These are phyloP conservation scores for Protonemura montana DNA, from an alignment of 2,888 invertebrate species.

Conservation along the genomic window DNA sequence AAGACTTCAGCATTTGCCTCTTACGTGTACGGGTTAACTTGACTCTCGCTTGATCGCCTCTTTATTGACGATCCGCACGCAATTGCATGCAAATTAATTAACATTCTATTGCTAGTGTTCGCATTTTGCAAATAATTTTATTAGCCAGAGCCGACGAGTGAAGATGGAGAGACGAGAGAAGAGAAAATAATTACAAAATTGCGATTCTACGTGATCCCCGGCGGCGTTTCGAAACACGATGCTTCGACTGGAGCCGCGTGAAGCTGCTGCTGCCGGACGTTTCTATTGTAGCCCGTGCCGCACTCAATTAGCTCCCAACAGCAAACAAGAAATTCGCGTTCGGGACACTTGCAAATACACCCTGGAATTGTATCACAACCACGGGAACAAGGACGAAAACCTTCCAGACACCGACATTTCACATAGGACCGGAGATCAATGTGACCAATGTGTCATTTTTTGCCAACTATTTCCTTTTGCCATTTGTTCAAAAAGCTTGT, in stretches of 20 bases:
- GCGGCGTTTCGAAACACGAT: neutral
- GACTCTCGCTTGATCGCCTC: neutral
- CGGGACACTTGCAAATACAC: neutral
- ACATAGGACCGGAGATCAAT: neutral
- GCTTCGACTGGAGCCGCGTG: neutral
- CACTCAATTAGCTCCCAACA: no score
- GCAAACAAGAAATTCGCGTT: no score
- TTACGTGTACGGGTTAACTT: neutral
- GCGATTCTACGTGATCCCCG: neutral
- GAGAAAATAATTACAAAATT: conserved; percentile 7
- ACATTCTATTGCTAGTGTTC: neutral
- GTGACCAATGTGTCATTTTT: neutral
- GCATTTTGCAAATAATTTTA: conserved; percentile 3
- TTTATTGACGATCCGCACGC: neutral
- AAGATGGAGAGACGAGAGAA: neutral
- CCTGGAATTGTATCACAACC: neutral
- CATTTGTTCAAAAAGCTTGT: neutral
- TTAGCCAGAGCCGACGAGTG: neutral
- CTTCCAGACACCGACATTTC: neutral
- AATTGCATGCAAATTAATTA: neutral
- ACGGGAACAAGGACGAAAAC: neutral
- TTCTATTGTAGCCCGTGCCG: no score
- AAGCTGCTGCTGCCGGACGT: no score
- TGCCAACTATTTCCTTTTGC: neutral
- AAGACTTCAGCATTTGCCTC: neutral